These are phyloP conservation scores for Cassiopea xamachana DNA, from an alignment of 30 jellyfish, hydroid and myxozoan genomes.

Conservation along the genomic window DNA sequence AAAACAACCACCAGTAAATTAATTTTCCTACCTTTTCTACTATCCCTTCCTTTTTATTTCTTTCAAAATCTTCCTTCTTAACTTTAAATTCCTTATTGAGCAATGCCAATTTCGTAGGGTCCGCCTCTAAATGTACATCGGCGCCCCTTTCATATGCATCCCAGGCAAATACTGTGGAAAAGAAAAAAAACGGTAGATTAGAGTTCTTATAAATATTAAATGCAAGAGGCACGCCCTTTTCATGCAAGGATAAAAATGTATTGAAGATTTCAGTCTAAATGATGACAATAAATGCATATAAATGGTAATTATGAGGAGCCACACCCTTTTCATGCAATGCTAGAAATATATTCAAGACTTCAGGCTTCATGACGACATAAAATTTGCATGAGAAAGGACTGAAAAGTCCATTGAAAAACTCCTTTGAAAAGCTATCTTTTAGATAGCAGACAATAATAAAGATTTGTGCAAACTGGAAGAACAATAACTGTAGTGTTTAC, in stretches of 20 bases:
- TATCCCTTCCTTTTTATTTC: constrained; percentile 84
- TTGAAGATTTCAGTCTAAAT: too few relatives aligned
- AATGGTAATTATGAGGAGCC: too few relatives aligned
- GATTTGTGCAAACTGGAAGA: neutral
- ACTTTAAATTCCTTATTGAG: constrained; percentile 89
- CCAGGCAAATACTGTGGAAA: constrained; percentile 90
- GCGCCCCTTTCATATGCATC: constrained; percentile 98
- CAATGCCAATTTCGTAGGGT: constrained; percentile 96
- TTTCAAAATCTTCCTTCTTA: constrained; percentile 83
- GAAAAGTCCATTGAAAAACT: too few relatives aligned
- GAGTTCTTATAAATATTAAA: neutral
- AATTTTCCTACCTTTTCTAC: constrained; percentile 74
- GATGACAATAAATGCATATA: too few relatives aligned
- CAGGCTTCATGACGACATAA: too few relatives aligned
- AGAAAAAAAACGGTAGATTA: neutral
- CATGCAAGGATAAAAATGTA: too few relatives aligned
- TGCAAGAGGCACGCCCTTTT: neutral
- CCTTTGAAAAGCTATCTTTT: too few relatives aligned
- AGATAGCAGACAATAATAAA: neutral
- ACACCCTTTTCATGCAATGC: too few relatives aligned
- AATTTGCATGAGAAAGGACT: too few relatives aligned
- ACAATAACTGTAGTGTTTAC: neutral
- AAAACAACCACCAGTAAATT: neutral
- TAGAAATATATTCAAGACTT: too few relatives aligned
- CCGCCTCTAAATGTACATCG: constrained; percentile 98